Conservation (phyloP, 2,113 vertebrate species). For the Oriolus oriolus region DNA sequence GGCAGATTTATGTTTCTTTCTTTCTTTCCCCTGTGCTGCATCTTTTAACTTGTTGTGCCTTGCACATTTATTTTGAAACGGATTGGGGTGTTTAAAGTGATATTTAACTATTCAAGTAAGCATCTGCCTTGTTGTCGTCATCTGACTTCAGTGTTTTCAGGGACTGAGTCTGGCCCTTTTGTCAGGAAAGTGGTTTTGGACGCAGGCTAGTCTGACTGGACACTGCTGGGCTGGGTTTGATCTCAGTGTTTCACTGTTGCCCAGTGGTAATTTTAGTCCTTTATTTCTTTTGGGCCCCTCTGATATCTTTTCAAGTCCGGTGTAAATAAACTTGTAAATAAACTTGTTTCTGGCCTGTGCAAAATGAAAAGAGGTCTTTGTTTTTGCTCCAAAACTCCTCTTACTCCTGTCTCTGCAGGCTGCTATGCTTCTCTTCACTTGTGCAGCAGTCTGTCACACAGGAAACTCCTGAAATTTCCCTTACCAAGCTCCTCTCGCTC, state of each 20-base stretch:
- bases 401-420: neutral
- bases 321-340: neutral
- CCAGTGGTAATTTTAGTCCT: neutral
- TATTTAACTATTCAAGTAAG: neutral
- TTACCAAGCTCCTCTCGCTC: neutral
- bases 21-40: neutral
- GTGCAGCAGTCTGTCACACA: neutral
- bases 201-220: neutral
- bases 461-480: neutral
- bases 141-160: neutral
- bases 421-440: neutral
- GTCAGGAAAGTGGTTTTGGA: neutral
- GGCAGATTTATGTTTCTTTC: neutral
- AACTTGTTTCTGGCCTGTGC: neutral
- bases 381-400: neutral
- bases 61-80: neutral
- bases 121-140: neutral
- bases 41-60: neutral
- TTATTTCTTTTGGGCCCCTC: neutral
- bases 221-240: neutral
- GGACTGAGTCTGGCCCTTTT: neutral
- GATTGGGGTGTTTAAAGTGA: neutral
- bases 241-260: neutral
- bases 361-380: neutral
- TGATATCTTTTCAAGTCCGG: neutral